phyloP scores from a whole-genome alignment of 2,113 vertebrate genomes.

The Talpa occidentalis region DNA sequence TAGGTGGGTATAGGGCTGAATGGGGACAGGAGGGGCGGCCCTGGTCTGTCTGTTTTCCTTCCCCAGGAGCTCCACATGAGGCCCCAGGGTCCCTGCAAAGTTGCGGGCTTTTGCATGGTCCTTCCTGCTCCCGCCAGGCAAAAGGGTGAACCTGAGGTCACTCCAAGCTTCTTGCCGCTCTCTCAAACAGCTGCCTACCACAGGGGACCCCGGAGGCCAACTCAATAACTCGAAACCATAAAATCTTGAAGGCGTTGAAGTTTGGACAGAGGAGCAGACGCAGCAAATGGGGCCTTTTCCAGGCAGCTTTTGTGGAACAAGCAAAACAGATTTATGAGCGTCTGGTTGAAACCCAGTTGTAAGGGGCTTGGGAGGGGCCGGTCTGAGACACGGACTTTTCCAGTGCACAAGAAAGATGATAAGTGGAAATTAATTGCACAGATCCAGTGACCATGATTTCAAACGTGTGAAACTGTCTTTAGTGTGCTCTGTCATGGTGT shows the following conservation, averaged over 20 bases:
- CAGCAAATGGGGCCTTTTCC: constrained; percentile 65
- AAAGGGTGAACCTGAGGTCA: constrained; percentile 72
- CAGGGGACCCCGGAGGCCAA: constrained; percentile 70
- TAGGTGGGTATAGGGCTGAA: neutral
- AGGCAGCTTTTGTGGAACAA: constrained; percentile 65
- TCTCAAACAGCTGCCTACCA: constrained; percentile 65
- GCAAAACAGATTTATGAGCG: constrained; percentile 74
- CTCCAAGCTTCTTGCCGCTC: neutral
- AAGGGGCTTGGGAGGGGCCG: neutral
- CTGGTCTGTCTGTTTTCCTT: neutral
- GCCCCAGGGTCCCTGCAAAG: neutral
- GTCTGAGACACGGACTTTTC: neutral
- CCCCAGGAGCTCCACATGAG: neutral
- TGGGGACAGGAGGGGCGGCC: neutral
- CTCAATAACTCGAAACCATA: constrained; percentile 76
- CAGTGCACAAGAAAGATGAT: constrained; percentile 1
- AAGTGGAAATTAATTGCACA: neutral
- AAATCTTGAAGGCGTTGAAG: constrained; percentile 74
- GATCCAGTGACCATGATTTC: neutral
- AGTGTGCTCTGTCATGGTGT: neutral
- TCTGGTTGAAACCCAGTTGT: constrained; percentile 36
- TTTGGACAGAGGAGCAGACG: constrained; percentile 67
- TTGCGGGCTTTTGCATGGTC: neutral
- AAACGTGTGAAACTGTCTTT: neutral
- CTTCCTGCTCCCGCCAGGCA: neutral